Evolutionary conservation across 2,888 invertebrate genomes (phyloP).

Genomic region (Cataglyphis cursor): DNA sequence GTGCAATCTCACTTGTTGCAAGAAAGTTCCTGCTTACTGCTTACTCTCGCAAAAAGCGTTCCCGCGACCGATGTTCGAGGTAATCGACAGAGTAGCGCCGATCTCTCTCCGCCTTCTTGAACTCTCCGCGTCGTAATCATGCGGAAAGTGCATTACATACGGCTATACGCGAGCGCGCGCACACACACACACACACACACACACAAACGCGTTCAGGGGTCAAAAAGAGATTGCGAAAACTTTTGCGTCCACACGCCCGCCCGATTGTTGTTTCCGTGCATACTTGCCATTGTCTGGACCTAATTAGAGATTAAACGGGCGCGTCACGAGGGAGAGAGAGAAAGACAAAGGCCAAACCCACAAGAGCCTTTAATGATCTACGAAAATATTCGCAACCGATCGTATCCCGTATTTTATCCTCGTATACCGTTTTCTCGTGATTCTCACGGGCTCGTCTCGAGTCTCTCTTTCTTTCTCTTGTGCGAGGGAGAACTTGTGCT

Average conservation of each 20-base stretch:
- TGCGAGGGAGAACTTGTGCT: slow-evolving; percentile 63
- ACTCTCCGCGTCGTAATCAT: slow-evolving; percentile 26
- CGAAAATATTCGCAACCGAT: slow-evolving; percentile 69
- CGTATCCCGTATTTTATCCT: slow-evolving; percentile 64
- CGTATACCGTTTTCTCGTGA: slow-evolving; percentile 73
- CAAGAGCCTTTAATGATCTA: slow-evolving; percentile 64
- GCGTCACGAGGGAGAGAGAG: not conserved
- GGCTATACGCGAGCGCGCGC: not conserved
- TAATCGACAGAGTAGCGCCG: slow-evolving; percentile 48
- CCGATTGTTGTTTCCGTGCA: slow-evolving; percentile 7
- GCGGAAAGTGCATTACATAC: slow-evolving; percentile 19
- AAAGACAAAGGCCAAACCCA: slow-evolving; percentile 50
- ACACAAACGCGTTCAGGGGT: not conserved
- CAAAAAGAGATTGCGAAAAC: slow-evolving; percentile 20
- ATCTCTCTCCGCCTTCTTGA: slow-evolving; percentile 17
- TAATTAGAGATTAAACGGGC: slow-evolving; percentile 67
- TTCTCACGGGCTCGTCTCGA: slow-evolving; percentile 76
- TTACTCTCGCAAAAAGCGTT: slow-evolving; percentile 40
- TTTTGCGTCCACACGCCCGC: not conserved
- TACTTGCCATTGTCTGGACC: slow-evolving; percentile 59
- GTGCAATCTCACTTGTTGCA: slow-evolving; percentile 53
- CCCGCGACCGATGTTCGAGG: slow-evolving; percentile 28
- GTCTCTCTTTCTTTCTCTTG: not conserved
- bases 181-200: no score
- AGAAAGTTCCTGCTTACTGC: slow-evolving; percentile 50